A percentile compares a stretch with the other conserved stretches of the same genome.
phyloP scores from a whole-genome alignment of 2,797 vertebrate species.

The Aplochiton taeniatus region DNA sequence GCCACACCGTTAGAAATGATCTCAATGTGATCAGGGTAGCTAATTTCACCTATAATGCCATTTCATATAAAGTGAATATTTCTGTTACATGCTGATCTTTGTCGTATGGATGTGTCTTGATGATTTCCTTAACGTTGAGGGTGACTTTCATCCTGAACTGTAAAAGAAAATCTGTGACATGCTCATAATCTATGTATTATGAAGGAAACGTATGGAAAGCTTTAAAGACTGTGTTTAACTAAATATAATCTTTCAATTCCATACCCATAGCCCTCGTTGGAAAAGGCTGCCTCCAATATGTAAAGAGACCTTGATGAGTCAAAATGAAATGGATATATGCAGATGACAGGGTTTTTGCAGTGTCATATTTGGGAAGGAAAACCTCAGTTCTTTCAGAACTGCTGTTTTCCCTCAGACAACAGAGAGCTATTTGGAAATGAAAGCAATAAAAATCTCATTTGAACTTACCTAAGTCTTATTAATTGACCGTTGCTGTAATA shows the following conservation, averaged over 20 bases:
- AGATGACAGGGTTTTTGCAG: constrained; percentile 59
- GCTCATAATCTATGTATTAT: constrained; percentile 59
- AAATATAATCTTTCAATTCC: constrained; percentile 71
- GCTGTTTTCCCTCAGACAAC: constrained; percentile 42
- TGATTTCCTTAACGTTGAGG: constrained; percentile 36
- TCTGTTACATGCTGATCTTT: constrained; percentile 50
- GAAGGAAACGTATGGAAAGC: constrained; percentile 64
- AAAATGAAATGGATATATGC: constrained; percentile 56
- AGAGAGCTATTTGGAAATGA: constrained; percentile 75
- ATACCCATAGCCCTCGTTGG: constrained; percentile 55
- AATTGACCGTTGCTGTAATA: not conserved
- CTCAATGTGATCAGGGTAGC: constrained; percentile 45
- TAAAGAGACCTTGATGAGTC: constrained; percentile 55
- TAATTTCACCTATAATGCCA: constrained; percentile 55
- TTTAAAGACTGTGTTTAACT: constrained; percentile 69
- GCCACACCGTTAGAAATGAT: constrained; percentile 37
- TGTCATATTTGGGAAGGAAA: constrained; percentile 54
- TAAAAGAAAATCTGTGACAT: constrained; percentile 49
- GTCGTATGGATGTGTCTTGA: constrained; percentile 44
- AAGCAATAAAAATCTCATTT: constrained; percentile 78
- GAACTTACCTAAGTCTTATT: constrained; percentile 39
- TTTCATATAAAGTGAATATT: constrained; percentile 58
- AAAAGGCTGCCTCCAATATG: constrained; percentile 59
- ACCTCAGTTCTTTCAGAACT: constrained; percentile 47
- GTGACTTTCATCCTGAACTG: constrained; percentile 34